A percentile compares a stretch with the other conserved stretches of the same genome.
phyloP scores from a whole-genome alignment of 2,797 vertebrate genomes.

The Melopsittacus undulatus region DNA sequence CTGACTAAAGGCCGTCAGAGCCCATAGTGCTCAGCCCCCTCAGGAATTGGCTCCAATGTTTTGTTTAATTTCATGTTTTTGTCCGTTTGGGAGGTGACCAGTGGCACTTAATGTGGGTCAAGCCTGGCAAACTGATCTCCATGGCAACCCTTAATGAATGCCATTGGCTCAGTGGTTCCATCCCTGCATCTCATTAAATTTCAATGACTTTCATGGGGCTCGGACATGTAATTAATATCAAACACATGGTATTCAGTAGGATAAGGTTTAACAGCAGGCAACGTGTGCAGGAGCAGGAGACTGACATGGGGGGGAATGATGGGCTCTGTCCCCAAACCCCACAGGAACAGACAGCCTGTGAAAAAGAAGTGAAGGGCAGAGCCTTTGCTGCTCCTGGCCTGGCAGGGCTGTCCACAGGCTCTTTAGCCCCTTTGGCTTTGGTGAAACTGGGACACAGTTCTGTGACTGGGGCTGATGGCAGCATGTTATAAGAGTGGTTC shows the following conservation, averaged over 20 bases:
- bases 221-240: slow-evolving; percentile 74
- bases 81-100: slow-evolving; percentile 66
- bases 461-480: neutral
- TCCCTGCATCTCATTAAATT: slow-evolving; percentile 76
- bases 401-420: neutral
- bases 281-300: neutral
- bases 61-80: slow-evolving; percentile 64
- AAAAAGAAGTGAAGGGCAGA: neutral
- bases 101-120: slow-evolving; percentile 75
- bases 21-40: slow-evolving; percentile 20
- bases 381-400: neutral
- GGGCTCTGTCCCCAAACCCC: slow-evolving; percentile 10
- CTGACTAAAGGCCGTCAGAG: neutral
- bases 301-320: neutral
- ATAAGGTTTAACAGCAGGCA: slow-evolving; percentile 64
- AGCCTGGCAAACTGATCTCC: slow-evolving; percentile 70
- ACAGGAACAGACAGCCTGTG: neutral
- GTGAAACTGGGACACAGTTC: neutral
- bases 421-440: neutral
- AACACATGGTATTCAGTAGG: slow-evolving; percentile 69
- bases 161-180: slow-evolving; percentile 71
- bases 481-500: fast-evolving
- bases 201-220: slow-evolving; percentile 73
- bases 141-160: slow-evolving; percentile 75
- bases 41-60: slow-evolving; percentile 51